Conservation (phyloP, 2,113 vertebrate genomes). For the Pedionomus torquatus region DNA sequence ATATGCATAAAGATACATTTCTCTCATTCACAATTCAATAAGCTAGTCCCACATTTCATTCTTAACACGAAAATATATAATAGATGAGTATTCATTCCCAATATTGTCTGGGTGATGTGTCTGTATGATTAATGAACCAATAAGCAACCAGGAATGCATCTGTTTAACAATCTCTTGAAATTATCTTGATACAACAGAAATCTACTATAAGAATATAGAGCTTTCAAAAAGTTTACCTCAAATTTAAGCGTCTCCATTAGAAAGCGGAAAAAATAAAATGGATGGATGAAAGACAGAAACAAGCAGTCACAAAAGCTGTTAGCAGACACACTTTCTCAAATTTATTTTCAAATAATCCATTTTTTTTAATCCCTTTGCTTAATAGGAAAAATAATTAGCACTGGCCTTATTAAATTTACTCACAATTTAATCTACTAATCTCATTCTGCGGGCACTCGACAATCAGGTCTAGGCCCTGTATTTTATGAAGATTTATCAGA, state of each 20-base stretch:
- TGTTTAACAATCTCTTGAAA: slow-evolving; percentile 9
- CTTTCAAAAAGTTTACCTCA: slow-evolving; percentile 78
- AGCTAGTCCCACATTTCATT: neutral
- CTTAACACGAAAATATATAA: neutral
- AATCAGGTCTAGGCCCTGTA: neutral
- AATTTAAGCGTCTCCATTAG: slow-evolving; percentile 83
- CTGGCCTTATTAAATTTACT: neutral
- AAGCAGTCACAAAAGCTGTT: slow-evolving; percentile 47
- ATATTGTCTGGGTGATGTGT: neutral
- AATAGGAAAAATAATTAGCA: neutral
- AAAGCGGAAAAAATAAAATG: slow-evolving; percentile 75
- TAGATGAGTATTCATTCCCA: neutral
- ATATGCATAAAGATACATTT: neutral
- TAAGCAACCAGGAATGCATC: neutral
- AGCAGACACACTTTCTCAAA: slow-evolving; percentile 9
- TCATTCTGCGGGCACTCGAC: neutral
- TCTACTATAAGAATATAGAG: neutral
- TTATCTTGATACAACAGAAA: slow-evolving; percentile 9
- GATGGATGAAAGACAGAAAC: slow-evolving; percentile 75
- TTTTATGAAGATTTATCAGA: neutral
- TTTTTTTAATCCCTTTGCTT: neutral
- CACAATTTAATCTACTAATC: neutral
- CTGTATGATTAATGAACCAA: neutral
- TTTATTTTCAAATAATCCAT: neutral
- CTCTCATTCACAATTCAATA: neutral